Evolutionary conservation across 2,888 invertebrate species (phyloP), one percentile per base, ranked within the genome.

Genomic region (Darwinula stevensoni): DNA sequence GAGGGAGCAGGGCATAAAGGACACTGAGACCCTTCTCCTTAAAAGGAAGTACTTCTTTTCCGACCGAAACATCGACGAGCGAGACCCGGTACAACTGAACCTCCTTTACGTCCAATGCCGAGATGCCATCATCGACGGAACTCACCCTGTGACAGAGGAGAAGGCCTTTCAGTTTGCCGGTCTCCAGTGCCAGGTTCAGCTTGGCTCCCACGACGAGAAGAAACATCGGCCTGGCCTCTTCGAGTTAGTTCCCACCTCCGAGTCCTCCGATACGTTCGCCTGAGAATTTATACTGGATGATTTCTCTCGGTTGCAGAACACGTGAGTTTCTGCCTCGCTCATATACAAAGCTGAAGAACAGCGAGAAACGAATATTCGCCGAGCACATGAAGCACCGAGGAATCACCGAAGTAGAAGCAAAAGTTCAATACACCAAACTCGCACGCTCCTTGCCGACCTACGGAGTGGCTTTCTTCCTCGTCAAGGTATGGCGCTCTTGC

Each of bases 401-500:
- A 1, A 56, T 75, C 27, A 67, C 67, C 16, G 94, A 88, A 52
- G 59, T 91, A 33, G 91, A 94, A 47, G 74, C 91, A n/a, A 97
- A 99, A 56, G 88, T 88, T 30, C 58, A 75, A 33, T 99, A 99
- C 56, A 88, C 91, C 16, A 84, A 86, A 57, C 73, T 75, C 29
- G 97, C 94, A 2, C 56, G 97, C 31, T 76, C 82, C 34, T 58
- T 99, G 43, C 80, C 74, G 49, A 99, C 97, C 0, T 99, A 99
- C 47, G 97, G 97, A 4, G 91, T 97, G n/a, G 91, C 97, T 1
- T 99, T 99, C 63, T 99, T 97, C 59, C 58, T 99, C 26, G 97
- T 97, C 30, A 97, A 94, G 61, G 71, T 69, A 42, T 35, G 48
- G 36, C n/a, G n/a, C n/a, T n/a, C n/a, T n/a, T n/a, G n/a, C n/a